Evolutionary conservation across 2,797 vertebrate genomes (phyloP).

Genomic region (Catostomus latipinnis): DNA sequence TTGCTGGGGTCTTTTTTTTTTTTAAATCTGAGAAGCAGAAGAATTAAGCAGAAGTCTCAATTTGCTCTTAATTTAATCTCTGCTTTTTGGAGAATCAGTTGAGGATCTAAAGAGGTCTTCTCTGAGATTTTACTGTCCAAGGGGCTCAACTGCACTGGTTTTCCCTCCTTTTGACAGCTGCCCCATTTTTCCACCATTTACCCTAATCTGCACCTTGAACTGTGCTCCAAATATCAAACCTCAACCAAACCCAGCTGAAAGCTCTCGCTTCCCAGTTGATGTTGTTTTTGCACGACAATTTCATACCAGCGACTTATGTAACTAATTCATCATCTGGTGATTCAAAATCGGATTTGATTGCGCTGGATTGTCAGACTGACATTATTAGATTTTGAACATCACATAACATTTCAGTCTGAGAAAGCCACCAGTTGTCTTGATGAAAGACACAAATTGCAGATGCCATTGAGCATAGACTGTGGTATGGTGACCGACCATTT

Average conservation of each 20-base stretch:
- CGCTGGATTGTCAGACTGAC: conserved; percentile 8
- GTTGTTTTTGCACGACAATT: conserved; percentile 7
- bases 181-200: too few species aligned
- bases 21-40: too few species aligned
- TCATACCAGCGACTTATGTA: neutral
- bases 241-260: conserved; percentile 28
- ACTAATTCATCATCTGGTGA: conserved; percentile 22
- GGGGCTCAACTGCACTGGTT: too few species aligned
- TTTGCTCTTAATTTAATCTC: too few species aligned
- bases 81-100: too few species aligned
- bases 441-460: conserved; percentile 53
- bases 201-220: conserved; percentile 21
- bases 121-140: too few species aligned
- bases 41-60: too few species aligned
- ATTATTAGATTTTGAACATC: conserved; percentile 6
- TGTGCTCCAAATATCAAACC: conserved; percentile 28
- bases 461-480: conserved; percentile 21
- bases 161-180: too few species aligned
- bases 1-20: too few species aligned
- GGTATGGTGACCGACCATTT: conserved; percentile 42
- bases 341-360: neutral
- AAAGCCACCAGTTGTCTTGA: conserved; percentile 21
- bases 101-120: too few species aligned
- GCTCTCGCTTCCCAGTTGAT: neutral
- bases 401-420: neutral